Conservation (phyloP, 2,113 vertebrate species). For the Hemicordylus capensis region DNA sequence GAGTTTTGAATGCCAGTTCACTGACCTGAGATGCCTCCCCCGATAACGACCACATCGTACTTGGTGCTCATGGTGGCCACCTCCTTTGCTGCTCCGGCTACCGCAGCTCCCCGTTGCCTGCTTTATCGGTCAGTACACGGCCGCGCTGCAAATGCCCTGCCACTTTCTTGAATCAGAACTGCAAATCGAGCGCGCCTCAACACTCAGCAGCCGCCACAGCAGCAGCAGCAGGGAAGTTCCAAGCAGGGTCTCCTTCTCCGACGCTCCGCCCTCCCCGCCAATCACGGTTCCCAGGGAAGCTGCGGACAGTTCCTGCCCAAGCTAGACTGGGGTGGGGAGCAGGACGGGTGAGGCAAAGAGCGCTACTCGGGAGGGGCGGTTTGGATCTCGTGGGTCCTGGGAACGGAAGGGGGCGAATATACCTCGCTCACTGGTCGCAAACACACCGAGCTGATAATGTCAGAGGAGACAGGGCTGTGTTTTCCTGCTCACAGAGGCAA, state of each 20-base stretch:
- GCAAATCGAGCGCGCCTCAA: no score
- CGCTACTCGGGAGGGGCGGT: neutral
- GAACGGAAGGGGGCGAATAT: no score
- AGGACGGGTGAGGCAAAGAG: neutral
- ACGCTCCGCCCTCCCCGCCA: conserved; percentile 4
- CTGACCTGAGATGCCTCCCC: conserved; percentile 88
- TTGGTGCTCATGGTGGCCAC: conserved; percentile 65
- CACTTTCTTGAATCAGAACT: fast-evolving
- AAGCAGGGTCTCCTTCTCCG: neutral
- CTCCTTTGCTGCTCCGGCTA: neutral
- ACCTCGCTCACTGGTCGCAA: no score
- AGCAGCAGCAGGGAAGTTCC: neutral
- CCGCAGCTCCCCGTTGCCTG: no score
- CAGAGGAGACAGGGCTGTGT: no score
- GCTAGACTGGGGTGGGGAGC: no score
- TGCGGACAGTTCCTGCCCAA: neutral
- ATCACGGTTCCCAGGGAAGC: neutral
- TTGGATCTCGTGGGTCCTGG: neutral
- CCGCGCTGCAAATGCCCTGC: no score
- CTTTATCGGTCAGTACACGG: neutral
- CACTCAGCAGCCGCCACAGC: no score
- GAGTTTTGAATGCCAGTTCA: neutral
- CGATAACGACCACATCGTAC: conserved; percentile 86
- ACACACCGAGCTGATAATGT: no score
- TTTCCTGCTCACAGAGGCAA: neutral